Conservation (phyloP, 2,888 invertebrate genomes). For the Helobdella robusta region DNA sequence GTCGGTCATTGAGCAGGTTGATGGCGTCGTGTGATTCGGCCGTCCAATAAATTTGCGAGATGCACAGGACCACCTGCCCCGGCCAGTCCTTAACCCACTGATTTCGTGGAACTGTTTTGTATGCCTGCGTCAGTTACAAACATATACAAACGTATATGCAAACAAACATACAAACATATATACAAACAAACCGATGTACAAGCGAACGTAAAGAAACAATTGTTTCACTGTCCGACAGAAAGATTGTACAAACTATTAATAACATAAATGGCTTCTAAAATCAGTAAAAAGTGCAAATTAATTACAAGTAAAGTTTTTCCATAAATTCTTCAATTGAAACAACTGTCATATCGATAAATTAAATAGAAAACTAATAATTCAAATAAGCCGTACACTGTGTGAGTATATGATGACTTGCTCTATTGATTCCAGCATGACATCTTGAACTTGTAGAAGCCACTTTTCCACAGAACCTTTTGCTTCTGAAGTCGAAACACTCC, state of each 20-base stretch:
- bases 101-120: slow-evolving; percentile 51
- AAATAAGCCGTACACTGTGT: slow-evolving; percentile 40
- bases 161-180: too few relatives aligned
- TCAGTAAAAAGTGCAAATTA: background rate
- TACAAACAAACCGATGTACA: too few relatives aligned
- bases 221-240: too few relatives aligned
- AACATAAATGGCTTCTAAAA: background rate
- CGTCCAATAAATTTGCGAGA: slow-evolving; percentile 73
- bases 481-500: slow-evolving; percentile 64
- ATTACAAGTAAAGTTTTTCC: background rate
- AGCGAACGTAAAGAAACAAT: too few relatives aligned
- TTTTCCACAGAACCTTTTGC: slow-evolving; percentile 72
- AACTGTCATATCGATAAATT: background rate
- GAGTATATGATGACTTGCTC: slow-evolving; percentile 59
- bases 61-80: slow-evolving; percentile 75
- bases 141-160: too few relatives aligned
- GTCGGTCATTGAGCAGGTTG: slow-evolving; percentile 38
- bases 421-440: slow-evolving; percentile 67
- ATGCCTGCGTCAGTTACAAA: too few relatives aligned
- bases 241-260: background rate
- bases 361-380: background rate
- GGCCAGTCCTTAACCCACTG: slow-evolving; percentile 85
- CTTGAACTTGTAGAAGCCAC: slow-evolving; percentile 72
- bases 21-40: slow-evolving; percentile 66
- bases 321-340: background rate